These are phyloP conservation scores for Prunella fulvescens DNA, from an alignment of 2,113 vertebrate species.

Conservation along the genomic window DNA sequence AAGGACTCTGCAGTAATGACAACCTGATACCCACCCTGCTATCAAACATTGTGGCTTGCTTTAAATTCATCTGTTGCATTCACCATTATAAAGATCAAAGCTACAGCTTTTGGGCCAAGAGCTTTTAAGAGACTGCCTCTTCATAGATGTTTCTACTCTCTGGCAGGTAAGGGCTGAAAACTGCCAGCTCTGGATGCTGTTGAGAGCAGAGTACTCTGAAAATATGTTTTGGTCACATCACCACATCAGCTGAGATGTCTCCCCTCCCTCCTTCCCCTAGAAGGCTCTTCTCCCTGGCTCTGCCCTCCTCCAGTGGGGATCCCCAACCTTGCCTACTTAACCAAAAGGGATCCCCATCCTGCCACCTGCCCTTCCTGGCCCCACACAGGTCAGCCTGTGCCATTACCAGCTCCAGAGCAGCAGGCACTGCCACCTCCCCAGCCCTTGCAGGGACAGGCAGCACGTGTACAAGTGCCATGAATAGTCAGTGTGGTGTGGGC, in stretches of 20 bases:
- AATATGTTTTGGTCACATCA: accelerated
- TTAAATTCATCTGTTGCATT: not conserved
- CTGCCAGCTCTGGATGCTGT: not conserved
- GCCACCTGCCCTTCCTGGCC: not conserved
- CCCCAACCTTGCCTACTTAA: not conserved
- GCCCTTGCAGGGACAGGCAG: not conserved
- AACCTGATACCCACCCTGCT: not conserved
- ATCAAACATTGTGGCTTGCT: not conserved
- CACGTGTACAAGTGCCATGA: not conserved
- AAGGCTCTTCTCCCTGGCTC: not conserved
- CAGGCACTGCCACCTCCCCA: not conserved
- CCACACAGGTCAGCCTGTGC: not conserved
- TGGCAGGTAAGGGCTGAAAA: not conserved
- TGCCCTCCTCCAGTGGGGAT: not conserved
- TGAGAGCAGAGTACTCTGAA: not conserved
- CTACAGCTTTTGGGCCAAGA: not conserved
- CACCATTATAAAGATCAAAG: not conserved
- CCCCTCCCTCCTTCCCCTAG: accelerated
- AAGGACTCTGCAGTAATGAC: not conserved
- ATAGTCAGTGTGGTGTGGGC: not conserved
- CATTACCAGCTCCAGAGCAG: not conserved
- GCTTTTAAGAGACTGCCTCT: not conserved
- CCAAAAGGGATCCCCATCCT: not conserved
- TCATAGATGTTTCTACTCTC: not conserved
- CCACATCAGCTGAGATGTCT: too few species aligned